Conservation (phyloP, 2,797 vertebrate genomes). For the Paguma larvata region DNA sequence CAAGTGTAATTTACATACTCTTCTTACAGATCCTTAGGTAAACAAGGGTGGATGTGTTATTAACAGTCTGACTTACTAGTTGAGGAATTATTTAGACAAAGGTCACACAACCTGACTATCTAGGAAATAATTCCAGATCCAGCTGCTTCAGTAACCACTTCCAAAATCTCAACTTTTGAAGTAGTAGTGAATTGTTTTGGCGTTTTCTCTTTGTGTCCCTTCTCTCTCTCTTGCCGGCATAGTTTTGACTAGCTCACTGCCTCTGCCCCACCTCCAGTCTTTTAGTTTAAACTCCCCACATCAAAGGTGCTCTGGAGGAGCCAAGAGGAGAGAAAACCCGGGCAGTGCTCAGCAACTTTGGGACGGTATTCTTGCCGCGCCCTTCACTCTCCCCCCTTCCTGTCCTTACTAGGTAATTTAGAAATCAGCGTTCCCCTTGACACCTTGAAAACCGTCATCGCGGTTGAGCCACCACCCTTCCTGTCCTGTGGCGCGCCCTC, state of each 20-base stretch:
- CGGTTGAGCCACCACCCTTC: neutral
- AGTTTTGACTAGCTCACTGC: neutral
- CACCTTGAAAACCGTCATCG: neutral
- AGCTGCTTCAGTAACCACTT: neutral
- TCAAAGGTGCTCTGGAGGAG: neutral
- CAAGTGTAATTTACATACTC: constrained; percentile 25
- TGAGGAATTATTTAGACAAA: constrained; percentile 59
- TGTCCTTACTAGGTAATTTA: neutral
- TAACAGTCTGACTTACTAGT: neutral
- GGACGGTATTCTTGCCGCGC: neutral
- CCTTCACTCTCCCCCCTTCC: neutral
- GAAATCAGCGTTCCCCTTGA: neutral
- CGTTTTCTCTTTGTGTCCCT: neutral
- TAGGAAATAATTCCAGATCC: constrained; percentile 40
- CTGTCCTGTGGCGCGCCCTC: neutral
- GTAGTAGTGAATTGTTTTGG: neutral
- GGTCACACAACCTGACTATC: neutral
- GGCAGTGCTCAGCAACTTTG: neutral
- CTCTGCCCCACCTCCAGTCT: neutral
- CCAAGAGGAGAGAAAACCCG: neutral
- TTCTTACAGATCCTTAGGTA: constrained; percentile 27
- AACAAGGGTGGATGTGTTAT: constrained; percentile 48
- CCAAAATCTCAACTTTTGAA: neutral
- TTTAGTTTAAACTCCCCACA: neutral
- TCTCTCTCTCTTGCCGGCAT: neutral